A percentile compares a stretch with the other conserved stretches of the same genome.
These are phyloP conservation scores for Myiozetetes cayanensis DNA, from an alignment of 2,113 vertebrate species.

Conservation along the genomic window DNA sequence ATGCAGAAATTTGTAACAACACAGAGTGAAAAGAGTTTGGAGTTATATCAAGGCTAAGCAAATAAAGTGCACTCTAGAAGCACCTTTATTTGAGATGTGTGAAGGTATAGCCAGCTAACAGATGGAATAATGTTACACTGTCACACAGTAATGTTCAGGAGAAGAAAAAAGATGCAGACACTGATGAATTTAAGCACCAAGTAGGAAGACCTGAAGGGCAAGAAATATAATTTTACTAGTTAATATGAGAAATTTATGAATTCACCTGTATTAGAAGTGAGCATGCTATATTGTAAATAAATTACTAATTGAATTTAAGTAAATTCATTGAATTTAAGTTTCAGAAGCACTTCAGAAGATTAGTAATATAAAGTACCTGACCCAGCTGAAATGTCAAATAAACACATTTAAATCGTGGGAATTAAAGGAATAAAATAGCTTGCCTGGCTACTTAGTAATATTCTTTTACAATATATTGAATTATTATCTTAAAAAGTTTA, in stretches of 20 bases:
- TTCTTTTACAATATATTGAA: background rate
- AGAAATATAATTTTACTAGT: background rate
- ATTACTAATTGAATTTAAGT: background rate
- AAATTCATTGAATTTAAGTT: background rate
- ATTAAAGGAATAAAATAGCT: background rate
- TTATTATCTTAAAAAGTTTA: background rate
- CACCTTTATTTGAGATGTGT: background rate
- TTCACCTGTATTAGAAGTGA: background rate
- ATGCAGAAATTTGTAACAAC: background rate
- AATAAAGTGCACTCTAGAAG: background rate
- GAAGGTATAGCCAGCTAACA: background rate
- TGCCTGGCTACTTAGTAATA: background rate
- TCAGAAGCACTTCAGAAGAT: background rate
- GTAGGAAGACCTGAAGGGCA: background rate
- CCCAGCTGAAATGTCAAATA: background rate
- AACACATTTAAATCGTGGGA: fast-evolving
- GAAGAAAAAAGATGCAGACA: background rate
- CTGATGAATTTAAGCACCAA: background rate
- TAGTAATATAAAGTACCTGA: background rate
- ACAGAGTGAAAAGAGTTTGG: background rate
- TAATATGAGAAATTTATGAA: background rate
- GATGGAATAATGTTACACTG: background rate
- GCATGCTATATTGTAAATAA: background rate
- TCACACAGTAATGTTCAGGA: background rate
- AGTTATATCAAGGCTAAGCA: background rate